phyloP scores from a whole-genome alignment of 2,113 vertebrate genomes.

The zebrafish (Danio rerio) region GRCz12tu NC_133184.1:27085001-27085500 shows the following conservation, averaged over 20 bases:
- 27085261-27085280: background rate
- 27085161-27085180: background rate
- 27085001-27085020: too few relatives aligned
- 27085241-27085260: too few relatives aligned
- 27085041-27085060: too few relatives aligned
- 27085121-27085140: too few relatives aligned
- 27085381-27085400: background rate
- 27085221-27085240: background rate
- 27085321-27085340: background rate
- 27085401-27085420: constrained; percentile 11
- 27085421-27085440: constrained; percentile 34
- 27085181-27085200: background rate
- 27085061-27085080: too few relatives aligned
- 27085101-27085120: too few relatives aligned
- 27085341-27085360: constrained; percentile 7
- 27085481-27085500: constrained; percentile 54
- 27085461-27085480: constrained; percentile 48
- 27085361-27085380: background rate
- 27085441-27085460: constrained; percentile 34
- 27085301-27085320: background rate
- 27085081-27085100: too few relatives aligned
- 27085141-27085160: background rate
- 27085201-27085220: background rate
- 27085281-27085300: background rate
- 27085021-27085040: too few relatives aligned